phyloP scores from a whole-genome alignment of 2,888 invertebrate genomes.

The Melikaiella ostensackeni region DNA sequence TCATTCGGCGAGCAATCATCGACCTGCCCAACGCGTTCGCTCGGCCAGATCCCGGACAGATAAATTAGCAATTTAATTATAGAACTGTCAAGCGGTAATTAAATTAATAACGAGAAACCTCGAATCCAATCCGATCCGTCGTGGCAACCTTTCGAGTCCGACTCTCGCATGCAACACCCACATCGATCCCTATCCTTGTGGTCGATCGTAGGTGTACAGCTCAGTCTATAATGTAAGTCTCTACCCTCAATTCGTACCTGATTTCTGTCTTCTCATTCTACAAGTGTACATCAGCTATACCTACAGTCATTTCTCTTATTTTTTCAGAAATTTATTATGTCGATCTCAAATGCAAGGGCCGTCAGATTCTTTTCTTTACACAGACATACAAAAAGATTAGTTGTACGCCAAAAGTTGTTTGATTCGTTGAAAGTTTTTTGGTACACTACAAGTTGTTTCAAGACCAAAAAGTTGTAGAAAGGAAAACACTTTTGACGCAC shows the following conservation, averaged over 20 bases:
- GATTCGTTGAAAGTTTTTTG: too few relatives aligned
- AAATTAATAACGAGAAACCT: conserved; percentile 76
- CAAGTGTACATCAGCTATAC: not conserved
- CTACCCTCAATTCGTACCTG: not conserved
- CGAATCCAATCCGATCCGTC: conserved; percentile 71
- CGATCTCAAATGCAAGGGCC: too few relatives aligned
- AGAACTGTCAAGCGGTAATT: conserved; percentile 76
- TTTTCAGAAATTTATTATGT: not conserved
- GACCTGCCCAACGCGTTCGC: conserved; percentile 59
- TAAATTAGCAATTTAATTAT: conserved; percentile 77
- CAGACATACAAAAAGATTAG: too few relatives aligned
- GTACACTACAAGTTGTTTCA: too few relatives aligned
- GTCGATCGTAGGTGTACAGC: conserved; percentile 2
- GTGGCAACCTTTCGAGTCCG: conserved; percentile 68
- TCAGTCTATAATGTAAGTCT: conserved; percentile 22
- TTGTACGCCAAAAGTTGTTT: too few relatives aligned
- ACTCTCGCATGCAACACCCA: conserved; percentile 53
- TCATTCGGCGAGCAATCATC: conserved; percentile 69
- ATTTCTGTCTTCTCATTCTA: not conserved
- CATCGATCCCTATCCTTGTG: conserved; percentile 48
- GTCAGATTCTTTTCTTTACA: too few relatives aligned
- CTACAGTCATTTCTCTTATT: not conserved
- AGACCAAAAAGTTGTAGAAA: too few relatives aligned
- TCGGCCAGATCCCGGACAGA: conserved; percentile 70
- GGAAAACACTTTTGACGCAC: too few relatives aligned